phyloP scores from a whole-genome alignment of 2,113 vertebrate species.

The Macquaria australasica region DNA sequence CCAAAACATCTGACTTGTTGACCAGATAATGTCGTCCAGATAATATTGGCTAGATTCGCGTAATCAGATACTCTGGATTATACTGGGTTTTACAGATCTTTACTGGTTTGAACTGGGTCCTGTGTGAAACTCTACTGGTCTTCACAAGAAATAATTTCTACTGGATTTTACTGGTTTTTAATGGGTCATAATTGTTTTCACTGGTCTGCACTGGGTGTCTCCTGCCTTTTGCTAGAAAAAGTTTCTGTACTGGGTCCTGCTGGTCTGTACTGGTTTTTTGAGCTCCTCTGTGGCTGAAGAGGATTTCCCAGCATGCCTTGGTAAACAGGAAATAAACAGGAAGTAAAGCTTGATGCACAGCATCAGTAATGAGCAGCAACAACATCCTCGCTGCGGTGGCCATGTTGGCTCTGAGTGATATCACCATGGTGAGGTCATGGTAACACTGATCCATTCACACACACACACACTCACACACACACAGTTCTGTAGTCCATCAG shows the following conservation, averaged over 20 bases:
- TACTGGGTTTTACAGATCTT: background rate
- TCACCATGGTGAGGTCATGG: constrained; percentile 48
- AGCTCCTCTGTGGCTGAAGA: constrained; percentile 44
- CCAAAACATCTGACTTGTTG: no score
- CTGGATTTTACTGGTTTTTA: no score
- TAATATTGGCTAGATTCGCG: background rate
- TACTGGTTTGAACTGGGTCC: background rate
- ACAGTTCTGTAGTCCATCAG: constrained; percentile 29
- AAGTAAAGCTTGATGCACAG: constrained; percentile 80
- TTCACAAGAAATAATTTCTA: background rate
- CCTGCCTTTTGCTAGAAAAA: background rate
- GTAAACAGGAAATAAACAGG: constrained; percentile 65
- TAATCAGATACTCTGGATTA: background rate
- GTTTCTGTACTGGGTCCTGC: constrained; percentile 9
- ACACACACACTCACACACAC: background rate
- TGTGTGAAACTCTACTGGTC: background rate
- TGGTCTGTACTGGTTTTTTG: background rate
- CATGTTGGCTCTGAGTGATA: constrained; percentile 49
- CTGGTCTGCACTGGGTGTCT: background rate
- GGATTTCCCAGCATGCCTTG: constrained; percentile 62
- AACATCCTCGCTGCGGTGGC: constrained; percentile 37
- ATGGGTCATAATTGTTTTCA: background rate
- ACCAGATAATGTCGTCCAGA: background rate
- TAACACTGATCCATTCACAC: constrained; percentile 37
- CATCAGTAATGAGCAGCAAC: constrained; percentile 79